Evolutionary conservation across 2,888 invertebrate species (phyloP).

Genomic region (Drosophila subquinaria): DNA sequence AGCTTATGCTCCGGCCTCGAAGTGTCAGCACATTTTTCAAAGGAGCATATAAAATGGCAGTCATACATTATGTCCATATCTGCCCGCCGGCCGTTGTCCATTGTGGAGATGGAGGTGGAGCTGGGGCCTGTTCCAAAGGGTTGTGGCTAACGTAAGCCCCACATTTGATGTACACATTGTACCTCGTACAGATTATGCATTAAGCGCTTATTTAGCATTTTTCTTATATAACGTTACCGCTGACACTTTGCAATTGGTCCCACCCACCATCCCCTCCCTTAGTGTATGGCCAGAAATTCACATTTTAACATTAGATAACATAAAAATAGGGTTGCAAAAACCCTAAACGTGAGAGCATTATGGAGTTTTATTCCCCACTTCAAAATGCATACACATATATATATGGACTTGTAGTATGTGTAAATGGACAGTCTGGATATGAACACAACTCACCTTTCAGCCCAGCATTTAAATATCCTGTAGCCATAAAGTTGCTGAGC

Average conservation of each 20-base stretch:
- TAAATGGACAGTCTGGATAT: not conserved
- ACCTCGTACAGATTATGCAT: constrained; percentile 78
- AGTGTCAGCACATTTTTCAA: constrained; percentile 83
- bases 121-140: constrained; percentile 29
- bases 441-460: not conserved
- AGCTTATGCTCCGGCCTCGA: constrained; percentile 51
- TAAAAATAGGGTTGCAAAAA: constrained; percentile 51
- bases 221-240: constrained; percentile 65
- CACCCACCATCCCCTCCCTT: not conserved
- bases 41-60: constrained; percentile 75
- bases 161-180: constrained; percentile 31
- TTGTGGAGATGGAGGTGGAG: not conserved
- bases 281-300: constrained; percentile 18
- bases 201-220: constrained; percentile 82
- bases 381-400: constrained; percentile 8
- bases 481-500: not conserved
- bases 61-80: constrained; percentile 82
- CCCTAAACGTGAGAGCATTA: constrained; percentile 22
- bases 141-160: constrained; percentile 37
- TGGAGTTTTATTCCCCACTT: constrained; percentile 17
- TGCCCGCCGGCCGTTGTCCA: constrained; percentile 48
- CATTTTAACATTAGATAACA: constrained; percentile 31
- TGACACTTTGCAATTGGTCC: constrained; percentile 59
- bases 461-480: not conserved
- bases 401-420: constrained; percentile 1